Percentiles rank a stretch among this genome's conserved stretches.
These are phyloP conservation scores for Plumapathes pennacea DNA, from an alignment of 92 coral and sea anemone genomes.

Conservation along the genomic window DNA sequence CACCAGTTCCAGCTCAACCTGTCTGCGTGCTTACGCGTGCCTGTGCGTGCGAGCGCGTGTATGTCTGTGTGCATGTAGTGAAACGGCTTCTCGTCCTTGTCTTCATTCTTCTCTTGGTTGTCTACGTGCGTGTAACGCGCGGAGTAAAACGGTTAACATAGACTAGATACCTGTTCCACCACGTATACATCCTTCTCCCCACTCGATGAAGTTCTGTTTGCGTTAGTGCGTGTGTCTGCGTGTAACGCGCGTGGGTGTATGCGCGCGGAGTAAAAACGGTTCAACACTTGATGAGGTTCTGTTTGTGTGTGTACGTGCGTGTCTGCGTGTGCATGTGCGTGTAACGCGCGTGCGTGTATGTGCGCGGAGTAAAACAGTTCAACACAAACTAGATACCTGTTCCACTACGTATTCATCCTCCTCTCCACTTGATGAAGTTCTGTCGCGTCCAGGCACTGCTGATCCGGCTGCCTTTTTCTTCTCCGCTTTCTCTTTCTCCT, in stretches of 20 bases:
- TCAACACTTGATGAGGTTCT: not conserved
- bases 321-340: no score
- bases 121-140: not conserved
- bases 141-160: no score
- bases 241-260: no score
- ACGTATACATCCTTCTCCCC: conserved; percentile 93
- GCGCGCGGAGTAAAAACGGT: no score
- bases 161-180: conserved; percentile 93
- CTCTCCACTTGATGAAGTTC: conserved; percentile 72
- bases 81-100: not conserved
- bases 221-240: no score
- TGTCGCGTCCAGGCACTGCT: conserved; percentile 65
- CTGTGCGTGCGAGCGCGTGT: no score
- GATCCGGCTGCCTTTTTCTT: conserved; percentile 82
- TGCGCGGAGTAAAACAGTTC: no score
- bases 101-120: not conserved
- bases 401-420: conserved; percentile 93
- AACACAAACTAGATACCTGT: no score
- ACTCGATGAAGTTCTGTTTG: conserved; percentile 56
- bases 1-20: no score
- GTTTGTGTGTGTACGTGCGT: not conserved
- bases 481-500: conserved; percentile 88
- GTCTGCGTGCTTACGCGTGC: no score
- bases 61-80: no score
- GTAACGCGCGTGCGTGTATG: not conserved